A percentile compares a stretch with the other conserved stretches of the same genome.
Evolutionary conservation across 2,888 invertebrate species (phyloP).

Genomic region (Drosophila meridiana): DNA sequence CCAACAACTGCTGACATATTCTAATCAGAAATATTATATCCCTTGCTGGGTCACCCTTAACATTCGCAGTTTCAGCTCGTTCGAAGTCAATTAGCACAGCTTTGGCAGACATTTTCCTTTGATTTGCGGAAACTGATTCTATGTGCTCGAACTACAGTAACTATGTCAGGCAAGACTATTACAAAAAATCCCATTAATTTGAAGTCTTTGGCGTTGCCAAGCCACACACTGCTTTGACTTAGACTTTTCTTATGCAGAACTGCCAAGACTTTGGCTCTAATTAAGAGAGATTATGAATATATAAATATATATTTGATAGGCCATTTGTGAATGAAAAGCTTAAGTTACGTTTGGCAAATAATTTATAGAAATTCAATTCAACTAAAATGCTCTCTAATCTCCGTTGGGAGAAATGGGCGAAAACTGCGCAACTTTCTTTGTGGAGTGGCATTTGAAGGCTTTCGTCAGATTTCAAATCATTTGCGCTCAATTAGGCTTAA

Average conservation of each 20-base stretch:
- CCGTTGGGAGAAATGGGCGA: neutral
- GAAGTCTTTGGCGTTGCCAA: neutral
- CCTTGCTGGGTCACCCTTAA: neutral
- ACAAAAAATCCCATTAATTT: neutral
- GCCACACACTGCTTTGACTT: neutral
- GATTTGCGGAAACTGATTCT: neutral
- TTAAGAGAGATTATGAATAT: neutral
- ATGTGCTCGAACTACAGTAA: neutral
- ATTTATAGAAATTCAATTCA: neutral
- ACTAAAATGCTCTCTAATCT: neutral
- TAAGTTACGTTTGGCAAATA: neutral
- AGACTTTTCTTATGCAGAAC: neutral
- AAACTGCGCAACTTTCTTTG: neutral
- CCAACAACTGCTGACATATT: too few relatives aligned
- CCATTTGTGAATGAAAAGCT: neutral
- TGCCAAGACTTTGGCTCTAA: neutral
- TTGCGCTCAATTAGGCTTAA: slow-evolving; percentile 69
- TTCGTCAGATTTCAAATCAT: slow-evolving; percentile 41
- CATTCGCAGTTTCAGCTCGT: too few relatives aligned
- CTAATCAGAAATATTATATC: neutral
- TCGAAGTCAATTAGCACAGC: neutral
- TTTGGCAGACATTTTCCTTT: neutral
- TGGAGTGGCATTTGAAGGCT: neutral
- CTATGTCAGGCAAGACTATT: neutral
- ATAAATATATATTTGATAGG: neutral